These are phyloP conservation scores for Hylaeus volcanicus DNA, from an alignment of 1,140 invertebrate species.

Conservation along the genomic window DNA sequence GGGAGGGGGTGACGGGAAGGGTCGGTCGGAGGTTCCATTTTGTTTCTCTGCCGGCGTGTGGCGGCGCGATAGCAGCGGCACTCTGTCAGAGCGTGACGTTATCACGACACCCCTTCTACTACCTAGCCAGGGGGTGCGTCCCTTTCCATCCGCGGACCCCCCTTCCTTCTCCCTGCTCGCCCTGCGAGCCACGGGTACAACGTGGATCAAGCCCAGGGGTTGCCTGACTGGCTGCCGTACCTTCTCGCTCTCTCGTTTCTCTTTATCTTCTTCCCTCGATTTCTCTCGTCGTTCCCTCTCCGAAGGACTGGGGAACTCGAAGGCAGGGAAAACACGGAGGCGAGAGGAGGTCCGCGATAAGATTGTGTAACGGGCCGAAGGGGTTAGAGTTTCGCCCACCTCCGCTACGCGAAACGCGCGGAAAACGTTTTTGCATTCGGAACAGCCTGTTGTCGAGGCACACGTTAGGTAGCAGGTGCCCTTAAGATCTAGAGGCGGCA, in stretches of 20 bases:
- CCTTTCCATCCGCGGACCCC: conserved; percentile 45
- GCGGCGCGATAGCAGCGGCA: conserved; percentile 81
- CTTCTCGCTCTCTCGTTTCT: conserved; percentile 57
- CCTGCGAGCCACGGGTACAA: conserved; percentile 68
- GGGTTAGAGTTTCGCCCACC: conserved; percentile 74
- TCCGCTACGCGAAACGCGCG: conserved; percentile 62
- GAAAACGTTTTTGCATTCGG: conserved; percentile 67
- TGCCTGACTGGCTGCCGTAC: conserved; percentile 68
- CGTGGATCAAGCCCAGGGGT: conserved; percentile 73
- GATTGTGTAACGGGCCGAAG: conserved; percentile 74
- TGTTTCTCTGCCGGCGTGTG: conserved; percentile 82
- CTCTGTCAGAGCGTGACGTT: conserved; percentile 82
- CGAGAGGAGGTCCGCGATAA: conserved; percentile 72
- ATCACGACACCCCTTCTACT: conserved; percentile 80
- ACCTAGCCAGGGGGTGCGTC: conserved; percentile 68
- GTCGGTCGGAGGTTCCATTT: conserved; percentile 79
- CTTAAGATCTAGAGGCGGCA: too few relatives aligned
- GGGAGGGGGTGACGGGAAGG: conserved; percentile 54
- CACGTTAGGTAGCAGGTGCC: not conserved
- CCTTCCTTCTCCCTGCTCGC: conserved; percentile 51
- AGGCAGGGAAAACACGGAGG: too few relatives aligned
- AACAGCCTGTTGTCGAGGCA: not conserved
- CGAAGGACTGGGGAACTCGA: conserved; percentile 5
- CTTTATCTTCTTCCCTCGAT: conserved; percentile 45
- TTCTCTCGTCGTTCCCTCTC: conserved; percentile 52